These are phyloP conservation scores for Drosophila falleni DNA, from an alignment of 2,888 invertebrate species.

Conservation along the genomic window DNA sequence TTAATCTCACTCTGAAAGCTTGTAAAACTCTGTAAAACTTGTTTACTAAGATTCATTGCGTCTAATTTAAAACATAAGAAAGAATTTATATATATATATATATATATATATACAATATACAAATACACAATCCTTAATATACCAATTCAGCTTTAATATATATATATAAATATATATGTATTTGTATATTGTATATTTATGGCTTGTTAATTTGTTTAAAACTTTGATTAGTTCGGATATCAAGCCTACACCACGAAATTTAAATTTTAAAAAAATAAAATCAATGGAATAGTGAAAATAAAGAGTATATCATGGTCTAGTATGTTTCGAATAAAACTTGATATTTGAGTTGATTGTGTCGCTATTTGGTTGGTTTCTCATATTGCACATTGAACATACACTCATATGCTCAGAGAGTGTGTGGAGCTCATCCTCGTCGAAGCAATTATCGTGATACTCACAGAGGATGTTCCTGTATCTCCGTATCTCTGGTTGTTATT, in stretches of 20 bases:
- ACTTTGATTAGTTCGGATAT: neutral
- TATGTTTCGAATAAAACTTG: neutral
- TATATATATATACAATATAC: too few species aligned
- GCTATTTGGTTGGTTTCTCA: conserved; percentile 8
- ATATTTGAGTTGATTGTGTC: neutral
- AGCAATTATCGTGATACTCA: conserved; percentile 68
- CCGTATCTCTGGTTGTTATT: conserved; percentile 30
- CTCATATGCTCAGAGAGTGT: neutral
- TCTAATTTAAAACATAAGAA: too few species aligned
- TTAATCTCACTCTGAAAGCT: too few species aligned
- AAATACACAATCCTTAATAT: too few species aligned
- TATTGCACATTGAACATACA: conserved; percentile 34
- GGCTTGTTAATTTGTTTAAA: neutral
- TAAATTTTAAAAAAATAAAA: neutral
- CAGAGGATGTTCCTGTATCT: conserved; percentile 29
- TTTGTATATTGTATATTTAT: neutral
- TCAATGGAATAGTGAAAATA: neutral
- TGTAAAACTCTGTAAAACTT: too few species aligned
- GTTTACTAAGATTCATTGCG: too few species aligned
- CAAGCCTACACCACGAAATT: neutral
- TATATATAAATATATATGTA: too few species aligned
- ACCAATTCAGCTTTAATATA: too few species aligned
- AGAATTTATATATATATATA: too few species aligned
- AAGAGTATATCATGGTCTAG: neutral
- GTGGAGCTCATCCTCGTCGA: conserved; percentile 42